Percentiles rank a stretch among this genome's conserved stretches.
These are phyloP conservation scores for Nemotelus nigrinus DNA, from an alignment of 2,888 invertebrate species.

Conservation along the genomic window DNA sequence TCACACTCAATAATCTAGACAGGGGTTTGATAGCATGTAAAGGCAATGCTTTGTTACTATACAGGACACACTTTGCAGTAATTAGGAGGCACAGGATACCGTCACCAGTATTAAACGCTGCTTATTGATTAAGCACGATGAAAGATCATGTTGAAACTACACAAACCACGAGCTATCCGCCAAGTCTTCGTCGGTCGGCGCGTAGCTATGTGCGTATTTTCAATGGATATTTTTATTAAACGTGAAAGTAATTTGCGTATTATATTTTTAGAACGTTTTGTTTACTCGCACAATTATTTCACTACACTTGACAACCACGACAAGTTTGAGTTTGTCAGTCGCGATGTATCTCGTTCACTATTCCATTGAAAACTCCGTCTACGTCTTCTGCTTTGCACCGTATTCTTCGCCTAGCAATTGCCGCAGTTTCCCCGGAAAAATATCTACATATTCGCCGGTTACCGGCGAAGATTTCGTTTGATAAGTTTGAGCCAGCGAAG, in stretches of 20 bases:
- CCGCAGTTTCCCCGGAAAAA: background rate
- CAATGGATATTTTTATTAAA: no score
- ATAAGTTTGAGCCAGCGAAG: no score
- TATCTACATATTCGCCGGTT: background rate
- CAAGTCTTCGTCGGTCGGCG: no score
- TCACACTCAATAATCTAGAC: no score
- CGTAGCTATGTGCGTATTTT: no score
- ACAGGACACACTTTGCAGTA: background rate
- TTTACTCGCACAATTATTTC: conserved; percentile 10
- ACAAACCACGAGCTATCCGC: no score
- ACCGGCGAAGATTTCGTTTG: background rate
- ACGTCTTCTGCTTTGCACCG: background rate
- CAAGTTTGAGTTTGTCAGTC: conserved; percentile 18
- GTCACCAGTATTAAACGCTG: background rate
- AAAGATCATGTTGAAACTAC: background rate
- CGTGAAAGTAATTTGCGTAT: background rate
- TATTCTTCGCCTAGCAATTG: conserved; percentile 4
- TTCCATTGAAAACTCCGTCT: conserved; percentile 15
- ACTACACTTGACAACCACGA: conserved; percentile 31
- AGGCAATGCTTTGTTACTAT: background rate
- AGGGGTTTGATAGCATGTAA: no score
- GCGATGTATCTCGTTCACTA: conserved; percentile 3
- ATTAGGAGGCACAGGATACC: no score
- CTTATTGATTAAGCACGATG: conserved; percentile 35
- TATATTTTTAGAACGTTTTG: background rate